Conservation (phyloP, 2,888 invertebrate species). For the Epirrhoe tristata region DNA sequence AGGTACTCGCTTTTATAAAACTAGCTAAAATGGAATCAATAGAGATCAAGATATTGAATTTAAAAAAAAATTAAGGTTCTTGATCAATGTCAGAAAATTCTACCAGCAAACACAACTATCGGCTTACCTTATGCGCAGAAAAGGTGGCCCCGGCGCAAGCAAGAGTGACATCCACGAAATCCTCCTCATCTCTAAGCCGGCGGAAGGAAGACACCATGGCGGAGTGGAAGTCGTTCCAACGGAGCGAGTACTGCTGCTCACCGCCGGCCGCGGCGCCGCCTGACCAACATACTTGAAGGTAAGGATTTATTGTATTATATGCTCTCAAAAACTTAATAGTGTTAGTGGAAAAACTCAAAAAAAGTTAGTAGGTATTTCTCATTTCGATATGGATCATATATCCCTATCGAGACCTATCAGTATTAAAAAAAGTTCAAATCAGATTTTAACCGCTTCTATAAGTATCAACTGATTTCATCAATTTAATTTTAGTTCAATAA, state of each 20-base stretch:
- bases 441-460: not conserved
- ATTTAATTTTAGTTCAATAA: conserved; percentile 13
- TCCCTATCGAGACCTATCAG: too few species aligned
- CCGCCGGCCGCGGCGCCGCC: conserved; percentile 84
- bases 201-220: conserved; percentile 96
- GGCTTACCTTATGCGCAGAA: conserved; percentile 92
- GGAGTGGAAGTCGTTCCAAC: conserved; percentile 97
- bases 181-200: conserved; percentile 94
- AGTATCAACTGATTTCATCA: not conserved
- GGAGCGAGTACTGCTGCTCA: conserved; percentile 95
- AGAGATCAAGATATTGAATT: not conserved
- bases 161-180: conserved; percentile 96
- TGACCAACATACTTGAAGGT: conserved; percentile 50
- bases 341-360: conserved; percentile 3
- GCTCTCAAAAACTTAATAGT: conserved; percentile 15
- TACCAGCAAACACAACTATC: not conserved
- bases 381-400: not conserved
- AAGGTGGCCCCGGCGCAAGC: conserved; percentile 96
- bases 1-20: not conserved
- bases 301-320: conserved; percentile 38
- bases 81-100: not conserved
- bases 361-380: not conserved
- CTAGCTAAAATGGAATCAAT: not conserved
- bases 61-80: not conserved
- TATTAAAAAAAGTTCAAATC: too few species aligned